Percentiles rank a stretch among this genome's conserved stretches.
phyloP scores from a whole-genome alignment of 2,888 invertebrate genomes.

The Pyrochroa serraticornis region DNA sequence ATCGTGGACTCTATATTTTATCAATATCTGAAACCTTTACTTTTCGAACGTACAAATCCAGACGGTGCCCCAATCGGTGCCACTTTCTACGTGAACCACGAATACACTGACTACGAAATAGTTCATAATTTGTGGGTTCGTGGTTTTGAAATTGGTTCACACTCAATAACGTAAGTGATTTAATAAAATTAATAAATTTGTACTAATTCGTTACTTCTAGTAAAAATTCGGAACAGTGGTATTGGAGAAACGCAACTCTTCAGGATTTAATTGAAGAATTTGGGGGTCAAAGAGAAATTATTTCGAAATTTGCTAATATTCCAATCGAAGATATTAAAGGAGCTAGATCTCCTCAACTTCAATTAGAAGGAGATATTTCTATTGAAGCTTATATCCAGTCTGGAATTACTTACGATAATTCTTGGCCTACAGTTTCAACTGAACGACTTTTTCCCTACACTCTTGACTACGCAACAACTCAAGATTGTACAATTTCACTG shows the following conservation, averaged over 20 bases:
- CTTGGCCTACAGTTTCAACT: conserved; percentile 63
- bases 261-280: conserved; percentile 50
- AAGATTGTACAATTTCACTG: conserved; percentile 62
- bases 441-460: conserved; percentile 73
- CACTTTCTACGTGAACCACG: conserved; percentile 76
- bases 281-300: conserved; percentile 49
- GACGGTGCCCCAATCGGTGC: conserved; percentile 55
- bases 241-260: conserved; percentile 50
- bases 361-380: conserved; percentile 63
- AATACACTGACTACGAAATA: conserved; percentile 66
- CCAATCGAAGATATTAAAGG: conserved; percentile 48
- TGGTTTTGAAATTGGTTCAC: conserved; percentile 73
- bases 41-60: conserved; percentile 18
- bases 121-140: conserved; percentile 65
- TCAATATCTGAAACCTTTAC: conserved; percentile 6
- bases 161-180: conserved; percentile 67
- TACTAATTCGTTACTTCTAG: conserved; percentile 21
- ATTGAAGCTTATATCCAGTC: conserved; percentile 63
- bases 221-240: conserved; percentile 40
- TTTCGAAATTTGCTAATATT: conserved; percentile 52
- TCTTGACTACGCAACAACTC: conserved; percentile 64
- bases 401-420: conserved; percentile 66
- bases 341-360: conserved; percentile 64
- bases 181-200: not conserved
- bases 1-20: conserved; percentile 4